Evolutionary conservation across 1,140 invertebrate genomes (phyloP).

Genomic region (Argopecten irradians): DNA sequence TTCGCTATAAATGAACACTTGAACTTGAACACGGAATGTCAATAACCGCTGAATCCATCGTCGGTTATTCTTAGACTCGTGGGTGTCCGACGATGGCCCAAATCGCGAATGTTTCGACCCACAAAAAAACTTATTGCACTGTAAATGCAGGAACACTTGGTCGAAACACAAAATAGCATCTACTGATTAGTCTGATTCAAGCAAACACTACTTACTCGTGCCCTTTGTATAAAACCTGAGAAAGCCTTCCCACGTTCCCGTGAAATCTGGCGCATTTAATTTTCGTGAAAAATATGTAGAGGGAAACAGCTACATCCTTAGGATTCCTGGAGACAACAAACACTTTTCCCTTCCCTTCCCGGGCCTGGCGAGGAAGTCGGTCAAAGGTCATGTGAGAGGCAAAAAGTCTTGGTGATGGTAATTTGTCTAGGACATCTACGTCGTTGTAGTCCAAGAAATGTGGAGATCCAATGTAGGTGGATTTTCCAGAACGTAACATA

Average conservation of each 20-base stretch:
- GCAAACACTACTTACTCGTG: not conserved
- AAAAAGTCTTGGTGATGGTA: not conserved
- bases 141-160: not conserved
- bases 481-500: not conserved
- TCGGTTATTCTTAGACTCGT: no score
- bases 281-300: not conserved
- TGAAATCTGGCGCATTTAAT: not conserved
- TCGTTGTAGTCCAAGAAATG: not conserved
- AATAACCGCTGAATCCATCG: no score
- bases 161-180: not conserved
- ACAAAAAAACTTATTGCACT: not conserved
- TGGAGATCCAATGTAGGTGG: not conserved
- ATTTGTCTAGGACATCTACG: not conserved
- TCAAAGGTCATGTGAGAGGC: constrained; percentile 12
- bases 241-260: not conserved
- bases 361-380: not conserved
- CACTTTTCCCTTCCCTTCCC: not conserved
- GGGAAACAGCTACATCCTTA: not conserved
- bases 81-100: no score
- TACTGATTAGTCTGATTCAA: not conserved
- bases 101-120: no score
- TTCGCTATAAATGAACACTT: not conserved
- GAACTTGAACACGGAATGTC: not conserved
- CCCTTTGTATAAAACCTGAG: not conserved
- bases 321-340: not conserved